These are phyloP conservation scores for Tetrax tetrax DNA, from an alignment of 2,113 vertebrate genomes.

Conservation along the genomic window DNA sequence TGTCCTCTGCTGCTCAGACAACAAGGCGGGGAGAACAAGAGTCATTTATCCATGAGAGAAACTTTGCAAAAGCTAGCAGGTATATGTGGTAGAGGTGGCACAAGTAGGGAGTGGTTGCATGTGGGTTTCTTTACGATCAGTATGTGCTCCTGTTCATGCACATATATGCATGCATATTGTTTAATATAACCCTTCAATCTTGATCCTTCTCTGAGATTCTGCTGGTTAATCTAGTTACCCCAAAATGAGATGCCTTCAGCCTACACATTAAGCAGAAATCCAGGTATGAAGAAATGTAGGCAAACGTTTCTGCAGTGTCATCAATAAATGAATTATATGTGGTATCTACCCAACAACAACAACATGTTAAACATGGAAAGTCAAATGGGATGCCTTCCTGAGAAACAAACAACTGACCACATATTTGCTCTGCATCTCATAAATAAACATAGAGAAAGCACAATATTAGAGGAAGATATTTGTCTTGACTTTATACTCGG, in stretches of 20 bases:
- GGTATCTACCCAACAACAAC: conserved; percentile 34
- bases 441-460: conserved; percentile 50
- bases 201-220: neutral
- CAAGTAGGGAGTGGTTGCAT: neutral
- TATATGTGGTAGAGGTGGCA: neutral
- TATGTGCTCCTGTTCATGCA: neutral
- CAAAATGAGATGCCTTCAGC: neutral
- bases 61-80: neutral
- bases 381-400: conserved; percentile 39
- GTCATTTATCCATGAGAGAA: neutral
- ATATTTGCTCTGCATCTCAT: conserved; percentile 56
- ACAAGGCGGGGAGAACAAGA: neutral
- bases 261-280: conserved; percentile 34
- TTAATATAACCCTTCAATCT: neutral
- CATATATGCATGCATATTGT: neutral
- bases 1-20: neutral
- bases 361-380: conserved; percentile 24
- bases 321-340: conserved; percentile 32
- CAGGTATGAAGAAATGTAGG: neutral
- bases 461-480: conserved; percentile 40
- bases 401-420: conserved; percentile 57
- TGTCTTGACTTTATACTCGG: conserved; percentile 28
- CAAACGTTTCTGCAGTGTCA: conserved; percentile 46
- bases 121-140: neutral
- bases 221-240: conserved; percentile 2